phyloP scores from a whole-genome alignment of 2,888 invertebrate species.

The Sericinus montela region DNA sequence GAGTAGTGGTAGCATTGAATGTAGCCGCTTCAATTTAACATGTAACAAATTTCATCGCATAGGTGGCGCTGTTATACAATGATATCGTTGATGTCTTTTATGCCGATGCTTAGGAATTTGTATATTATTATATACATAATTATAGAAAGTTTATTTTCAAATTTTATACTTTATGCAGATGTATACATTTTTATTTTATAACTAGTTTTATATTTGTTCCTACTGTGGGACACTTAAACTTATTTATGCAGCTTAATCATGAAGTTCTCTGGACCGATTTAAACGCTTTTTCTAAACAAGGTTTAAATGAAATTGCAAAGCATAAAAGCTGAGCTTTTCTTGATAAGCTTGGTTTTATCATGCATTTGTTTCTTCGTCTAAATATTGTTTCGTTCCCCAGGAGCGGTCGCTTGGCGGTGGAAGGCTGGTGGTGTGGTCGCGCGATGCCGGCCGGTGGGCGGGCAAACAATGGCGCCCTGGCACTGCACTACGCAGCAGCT shows the following conservation, averaged over 20 bases:
- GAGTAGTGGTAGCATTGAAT: conserved; percentile 25
- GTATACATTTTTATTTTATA: too few relatives aligned
- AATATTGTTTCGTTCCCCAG: conserved; percentile 28
- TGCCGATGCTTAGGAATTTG: conserved; percentile 15
- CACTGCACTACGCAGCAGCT: conserved; percentile 92
- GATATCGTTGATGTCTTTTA: conserved; percentile 55
- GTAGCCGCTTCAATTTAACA: conserved; percentile 11
- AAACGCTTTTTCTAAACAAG: too few relatives aligned
- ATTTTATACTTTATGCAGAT: too few relatives aligned
- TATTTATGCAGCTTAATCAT: too few relatives aligned
- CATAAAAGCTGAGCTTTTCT: too few relatives aligned
- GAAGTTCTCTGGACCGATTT: too few relatives aligned
- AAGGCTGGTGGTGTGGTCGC: conserved; percentile 72
- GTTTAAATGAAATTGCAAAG: too few relatives aligned
- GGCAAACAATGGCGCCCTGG: conserved; percentile 83
- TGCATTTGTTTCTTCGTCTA: background rate
- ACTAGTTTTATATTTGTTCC: too few relatives aligned
- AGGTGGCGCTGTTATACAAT: conserved; percentile 27
- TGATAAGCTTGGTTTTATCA: too few relatives aligned
- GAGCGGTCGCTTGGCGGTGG: conserved; percentile 73
- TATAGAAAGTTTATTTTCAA: too few relatives aligned
- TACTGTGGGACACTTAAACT: too few relatives aligned
- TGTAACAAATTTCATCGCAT: conserved; percentile 17
- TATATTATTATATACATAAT: too few relatives aligned
- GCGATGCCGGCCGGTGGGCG: conserved; percentile 67